A percentile compares a stretch with the other conserved stretches of the same genome.
phyloP scores from a whole-genome alignment of 37 sponge, comb jelly and placozoan species.

The Beroe forskalii region DNA sequence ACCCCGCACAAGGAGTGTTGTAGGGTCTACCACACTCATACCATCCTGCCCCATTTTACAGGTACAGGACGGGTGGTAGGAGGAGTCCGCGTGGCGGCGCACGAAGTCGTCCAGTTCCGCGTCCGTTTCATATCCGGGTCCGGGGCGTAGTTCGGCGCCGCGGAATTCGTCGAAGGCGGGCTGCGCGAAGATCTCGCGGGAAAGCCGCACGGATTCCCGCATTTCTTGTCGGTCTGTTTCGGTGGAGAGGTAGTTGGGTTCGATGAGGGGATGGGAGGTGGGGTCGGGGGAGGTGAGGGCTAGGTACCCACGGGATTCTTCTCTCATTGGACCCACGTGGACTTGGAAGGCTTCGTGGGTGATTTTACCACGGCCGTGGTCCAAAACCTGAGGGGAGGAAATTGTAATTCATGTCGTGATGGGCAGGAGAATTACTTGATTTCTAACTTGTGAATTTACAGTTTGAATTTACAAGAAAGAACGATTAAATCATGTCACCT shows the following conservation, averaged over 20 bases:
- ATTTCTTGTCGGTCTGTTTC: slow-evolving; percentile 70
- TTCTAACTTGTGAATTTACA: too few relatives aligned
- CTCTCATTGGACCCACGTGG: slow-evolving; percentile 37
- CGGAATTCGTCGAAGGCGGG: slow-evolving; percentile 45
- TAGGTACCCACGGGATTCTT: slow-evolving; percentile 74
- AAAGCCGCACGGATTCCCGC: slow-evolving; percentile 69
- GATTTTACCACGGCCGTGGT: slow-evolving; percentile 50
- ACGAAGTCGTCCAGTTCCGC: slow-evolving; percentile 76
- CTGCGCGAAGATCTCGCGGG: slow-evolving; percentile 66
- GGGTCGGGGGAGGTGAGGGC: slow-evolving; percentile 65
- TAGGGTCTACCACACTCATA: slow-evolving; percentile 74
- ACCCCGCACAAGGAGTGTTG: slow-evolving; percentile 73
- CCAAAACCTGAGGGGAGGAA: neutral
- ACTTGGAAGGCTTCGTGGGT: slow-evolving; percentile 61
- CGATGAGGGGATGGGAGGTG: slow-evolving; percentile 70
- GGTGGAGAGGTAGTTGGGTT: slow-evolving; percentile 77
- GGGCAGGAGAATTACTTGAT: neutral
- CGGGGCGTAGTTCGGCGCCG: slow-evolving; percentile 43
- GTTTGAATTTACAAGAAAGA: too few relatives aligned
- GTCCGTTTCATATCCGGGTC: slow-evolving; percentile 68
- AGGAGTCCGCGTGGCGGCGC: slow-evolving; percentile 67
- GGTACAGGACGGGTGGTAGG: slow-evolving; percentile 77
- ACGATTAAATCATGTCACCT: neutral
- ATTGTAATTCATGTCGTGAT: neutral
- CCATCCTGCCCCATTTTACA: slow-evolving; percentile 83